Conservation (phyloP, 2,113 vertebrate species). For the Tamias sibiricus region DNA sequence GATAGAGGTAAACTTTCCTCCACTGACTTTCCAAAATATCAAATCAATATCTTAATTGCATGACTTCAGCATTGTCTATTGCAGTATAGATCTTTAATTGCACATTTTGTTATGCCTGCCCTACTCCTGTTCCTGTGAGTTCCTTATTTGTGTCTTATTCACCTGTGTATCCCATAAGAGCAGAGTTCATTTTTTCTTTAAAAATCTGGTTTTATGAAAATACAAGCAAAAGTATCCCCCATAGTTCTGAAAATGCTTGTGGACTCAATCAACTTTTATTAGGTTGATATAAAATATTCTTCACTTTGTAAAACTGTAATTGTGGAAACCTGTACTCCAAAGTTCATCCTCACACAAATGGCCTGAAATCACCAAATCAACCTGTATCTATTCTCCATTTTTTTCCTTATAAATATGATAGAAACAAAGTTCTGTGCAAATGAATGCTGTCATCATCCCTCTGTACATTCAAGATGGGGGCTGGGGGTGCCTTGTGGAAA, state of each 20-base stretch:
- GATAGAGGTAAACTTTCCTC: not conserved
- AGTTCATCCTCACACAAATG: not conserved
- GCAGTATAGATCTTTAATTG: not conserved
- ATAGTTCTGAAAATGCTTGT: not conserved
- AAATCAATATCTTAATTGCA: conserved; percentile 22
- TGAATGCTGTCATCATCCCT: not conserved
- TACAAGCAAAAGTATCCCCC: not conserved
- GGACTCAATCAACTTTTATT: conserved; percentile 16
- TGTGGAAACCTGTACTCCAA: not conserved
- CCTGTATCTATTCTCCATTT: not conserved
- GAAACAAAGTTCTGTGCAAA: not conserved
- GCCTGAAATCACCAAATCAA: not conserved
- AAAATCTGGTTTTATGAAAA: not conserved
- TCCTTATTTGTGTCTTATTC: conserved; percentile 6
- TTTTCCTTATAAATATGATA: not conserved
- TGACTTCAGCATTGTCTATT: not conserved
- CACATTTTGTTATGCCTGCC: not conserved
- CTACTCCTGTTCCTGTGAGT: not conserved
- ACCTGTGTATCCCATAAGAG: not conserved
- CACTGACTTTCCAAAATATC: conserved; percentile 29
- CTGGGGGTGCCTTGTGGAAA: rapidly evolving
- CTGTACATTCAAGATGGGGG: not conserved
- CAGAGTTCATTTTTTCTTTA: not conserved
- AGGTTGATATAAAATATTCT: not conserved
- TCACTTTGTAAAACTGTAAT: not conserved